Conservation (phyloP, 2,797 vertebrate species). For the Lophius americanus region DNA sequence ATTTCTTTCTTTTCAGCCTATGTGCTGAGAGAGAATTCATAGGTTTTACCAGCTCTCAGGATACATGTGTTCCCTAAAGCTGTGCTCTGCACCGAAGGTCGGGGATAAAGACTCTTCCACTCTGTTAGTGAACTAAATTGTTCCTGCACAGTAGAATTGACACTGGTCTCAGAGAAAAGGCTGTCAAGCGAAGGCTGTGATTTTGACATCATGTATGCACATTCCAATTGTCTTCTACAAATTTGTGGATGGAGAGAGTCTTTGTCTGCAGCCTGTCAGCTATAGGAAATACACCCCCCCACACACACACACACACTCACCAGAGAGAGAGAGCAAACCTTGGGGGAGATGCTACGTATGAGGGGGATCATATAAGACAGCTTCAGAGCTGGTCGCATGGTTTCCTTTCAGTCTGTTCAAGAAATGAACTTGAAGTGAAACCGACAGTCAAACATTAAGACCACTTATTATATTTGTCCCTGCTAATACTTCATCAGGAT, state of each 20-base stretch:
- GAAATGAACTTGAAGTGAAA: slow-evolving; percentile 19
- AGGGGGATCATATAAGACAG: slow-evolving; percentile 9
- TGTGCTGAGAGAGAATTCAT: slow-evolving; percentile 75
- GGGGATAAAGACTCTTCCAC: slow-evolving; percentile 51
- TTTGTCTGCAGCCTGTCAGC: slow-evolving; percentile 64
- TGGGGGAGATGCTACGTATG: slow-evolving; percentile 53
- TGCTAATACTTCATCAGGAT: slow-evolving; percentile 29
- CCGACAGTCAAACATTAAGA: slow-evolving; percentile 19
- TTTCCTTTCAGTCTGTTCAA: slow-evolving; percentile 49
- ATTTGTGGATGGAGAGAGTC: slow-evolving; percentile 50
- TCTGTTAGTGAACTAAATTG: slow-evolving; percentile 22
- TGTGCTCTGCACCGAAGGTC: slow-evolving; percentile 48
- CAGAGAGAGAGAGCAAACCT: slow-evolving; percentile 48
- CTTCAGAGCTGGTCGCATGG: slow-evolving; percentile 3
- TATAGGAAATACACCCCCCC: slow-evolving; percentile 61
- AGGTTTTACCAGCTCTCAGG: slow-evolving; percentile 78
- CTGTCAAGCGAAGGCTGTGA: slow-evolving; percentile 10
- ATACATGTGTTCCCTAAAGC: slow-evolving; percentile 66
- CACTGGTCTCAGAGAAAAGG: slow-evolving; percentile 19
- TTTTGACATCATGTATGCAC: slow-evolving; percentile 36
- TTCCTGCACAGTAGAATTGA: slow-evolving; percentile 11
- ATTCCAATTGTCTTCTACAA: slow-evolving; percentile 55
- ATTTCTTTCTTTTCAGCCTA: slow-evolving; percentile 71
- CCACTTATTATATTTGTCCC: slow-evolving; percentile 21
- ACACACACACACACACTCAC: slow-evolving; percentile 43